phyloP scores from a whole-genome alignment of 1,140 invertebrate species.

The Drosophila arawakana region DNA sequence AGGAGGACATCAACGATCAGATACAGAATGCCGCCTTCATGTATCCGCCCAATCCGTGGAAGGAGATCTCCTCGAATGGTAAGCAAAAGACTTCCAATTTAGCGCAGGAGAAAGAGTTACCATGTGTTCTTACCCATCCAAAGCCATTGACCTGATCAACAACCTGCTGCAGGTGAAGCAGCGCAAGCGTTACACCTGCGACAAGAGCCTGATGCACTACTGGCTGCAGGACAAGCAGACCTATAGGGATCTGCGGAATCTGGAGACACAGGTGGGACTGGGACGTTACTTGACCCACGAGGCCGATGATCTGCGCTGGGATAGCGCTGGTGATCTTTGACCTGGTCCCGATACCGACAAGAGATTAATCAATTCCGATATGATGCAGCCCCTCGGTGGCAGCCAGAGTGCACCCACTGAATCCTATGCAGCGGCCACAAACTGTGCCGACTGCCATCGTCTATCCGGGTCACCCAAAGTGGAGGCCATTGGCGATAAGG shows the following conservation, averaged over 20 bases:
- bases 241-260: constrained; percentile 95
- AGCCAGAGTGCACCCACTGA: constrained; percentile 53
- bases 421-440: constrained; percentile 52
- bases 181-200: constrained; percentile 97
- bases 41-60: constrained; percentile 99
- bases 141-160: constrained; percentile 98
- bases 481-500: constrained; percentile 81
- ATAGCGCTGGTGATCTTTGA: constrained; percentile 85
- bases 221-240: constrained; percentile 99
- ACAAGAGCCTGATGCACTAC: constrained; percentile 96
- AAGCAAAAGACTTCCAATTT: background rate
- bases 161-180: constrained; percentile 99
- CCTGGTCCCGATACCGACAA: constrained; percentile 48
- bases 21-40: constrained; percentile 99
- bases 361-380: constrained; percentile 12
- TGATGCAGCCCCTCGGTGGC: constrained; percentile 25
- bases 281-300: constrained; percentile 97
- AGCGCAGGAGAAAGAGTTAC: too few species aligned
- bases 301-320: constrained; percentile 97
- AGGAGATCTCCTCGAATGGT: constrained; percentile 98
- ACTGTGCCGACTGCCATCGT: constrained; percentile 72
- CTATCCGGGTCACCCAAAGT: constrained; percentile 70
- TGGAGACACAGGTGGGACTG: constrained; percentile 92
- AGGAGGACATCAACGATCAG: constrained; percentile 99
- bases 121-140: too few species aligned